Evolutionary conservation across 2,797 vertebrate species (phyloP), one percentile per base, ranked within the genome.

Genomic region (Alca torda): DNA sequence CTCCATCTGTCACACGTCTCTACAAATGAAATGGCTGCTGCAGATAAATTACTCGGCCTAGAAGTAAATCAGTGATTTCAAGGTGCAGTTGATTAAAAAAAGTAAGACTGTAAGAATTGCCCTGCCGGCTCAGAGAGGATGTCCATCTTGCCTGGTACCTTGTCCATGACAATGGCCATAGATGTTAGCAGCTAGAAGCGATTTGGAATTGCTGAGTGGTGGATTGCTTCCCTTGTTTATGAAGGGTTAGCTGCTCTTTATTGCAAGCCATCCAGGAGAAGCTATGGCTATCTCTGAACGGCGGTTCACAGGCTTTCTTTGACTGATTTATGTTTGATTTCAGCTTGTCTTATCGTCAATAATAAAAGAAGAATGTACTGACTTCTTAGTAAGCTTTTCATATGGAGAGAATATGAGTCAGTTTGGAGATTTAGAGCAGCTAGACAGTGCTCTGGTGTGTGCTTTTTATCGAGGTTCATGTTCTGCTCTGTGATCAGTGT

Each of bases 21-120:
- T 56, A 76, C 94, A 94, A 95, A 96, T 93, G 79, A 94, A 96
- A 95, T 19, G 63, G 79, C 63, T 93, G 67, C 79, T 94, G 89
- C 23, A 91, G 95, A 96, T 74, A 90, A 90, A 96, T 96, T 95
- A 92, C 90, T 93, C 73, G 48, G 77, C 74, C 85, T 37, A 48
- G 87, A 39, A 93, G 61, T 94, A 94, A 96, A 93, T 93, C 96
- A 87, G 57, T 0, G 1, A 75, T 85, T 94, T 93, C 95, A 93
- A 93, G 89, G 91, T 91, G 30, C 54, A 54, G 76, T 84, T 91
- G 96, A 95, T 96, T 96, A 95, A 92, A 96, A 96, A 85, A 89
- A 53, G 60, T 45, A 83, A 77, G 89, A 87, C 68, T 35, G 25
- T 78, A 78, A 78, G 82, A 74, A 69, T 2, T 87, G 64, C 75